Base-by-base conservation (phyloP, 2,797 vertebrate species). In the Silurus aristotelis region DNA sequence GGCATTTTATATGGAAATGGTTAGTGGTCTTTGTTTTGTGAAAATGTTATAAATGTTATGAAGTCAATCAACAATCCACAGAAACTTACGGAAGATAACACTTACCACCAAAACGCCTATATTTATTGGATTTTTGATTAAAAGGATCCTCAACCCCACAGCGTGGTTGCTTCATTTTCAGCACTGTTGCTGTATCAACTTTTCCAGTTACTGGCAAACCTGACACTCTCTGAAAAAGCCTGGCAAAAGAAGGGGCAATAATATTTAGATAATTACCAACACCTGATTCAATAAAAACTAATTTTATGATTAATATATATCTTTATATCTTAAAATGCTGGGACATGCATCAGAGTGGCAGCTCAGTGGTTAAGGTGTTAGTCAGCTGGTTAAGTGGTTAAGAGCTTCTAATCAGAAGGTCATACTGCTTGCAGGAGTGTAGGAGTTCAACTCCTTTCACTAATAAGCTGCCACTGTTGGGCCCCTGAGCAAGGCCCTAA, bases 101-200 rank as follows among this genome's bases (percentile, higher is more conserved):
- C 95, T 95, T 91, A 98, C 97, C 95, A 80, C 97, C 95, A 82
- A 96, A 88, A 22, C 96, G 87, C 84, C 95, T 93, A 89, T 95
- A 97, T 90, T 93, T 96, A 85, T 94, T 88, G 2, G 92, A 91
- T 89, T 93, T 97, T 89, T 95, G 92, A 89, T 97, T 97, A 90
- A 98, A 97, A 43, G 96, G 93, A 86, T 98, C 97, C 84, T 96
- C 92, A 61, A 97, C 71, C 48, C 97, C 96, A 90, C 97, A 98
- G 87, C 97, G 96, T 0, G 97, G 97, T 89, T 94, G 92, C 88
- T 90, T 95, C 95, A 98, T 97, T 86, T 92, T 92, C 3, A 83
- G 86, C 85, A 95, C 89, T 13, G 97, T 97, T 6, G 90, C 90
- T 5, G 91, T 88, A 81, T 97, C 96, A 66, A 96, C 56, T 80